Evolutionary conservation across 2,888 invertebrate genomes (phyloP), one percentile per base, ranked within the genome.

Genomic region (Zele albiditarsus): DNA sequence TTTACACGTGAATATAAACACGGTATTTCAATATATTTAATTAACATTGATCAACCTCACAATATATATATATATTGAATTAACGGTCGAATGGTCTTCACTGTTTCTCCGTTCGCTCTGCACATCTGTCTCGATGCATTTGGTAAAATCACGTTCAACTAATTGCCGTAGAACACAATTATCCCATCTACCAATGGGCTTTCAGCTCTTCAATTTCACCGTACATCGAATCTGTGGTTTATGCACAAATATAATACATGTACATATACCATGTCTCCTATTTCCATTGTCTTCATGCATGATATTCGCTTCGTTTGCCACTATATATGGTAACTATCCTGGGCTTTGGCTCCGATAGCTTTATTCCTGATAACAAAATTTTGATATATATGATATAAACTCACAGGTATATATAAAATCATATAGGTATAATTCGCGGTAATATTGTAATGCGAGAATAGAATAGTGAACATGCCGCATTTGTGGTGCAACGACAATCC

Each of bases 101-200:
- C 14, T 46, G 16, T 68, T 27, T 49, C 67, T 27, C 27, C 6
- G 25, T 28, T 46, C 31, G 10, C 20, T 49, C n/a, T 28, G 31
- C 31, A 14, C 20, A 28, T 20, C 53, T 49, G 33, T 31, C n/a
- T 57, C 27, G n/a, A 69, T 31, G 57, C 68, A 31, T 69, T 57
- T 28, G 20, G 57, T 23, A 49, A 57, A 33, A 69, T 57, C 68
- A 33, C 57, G 25, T 69, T 31, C 20, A 12, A 53, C 68, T 73
- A 73, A 73, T 73, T 73, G 68, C 60, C 33, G 28, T 28, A 31
- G 4, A 62, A 53, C 53, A 31, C 68, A 73, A 69, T 68, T 73
- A 68, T 62, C 49, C 49, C 20, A 53, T 60, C 25, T 31, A 49
- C 53, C 49, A n/a, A 63, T 65, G 16, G 38, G 46, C 27, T 71